Base-by-base conservation (phyloP, 2,113 vertebrate species). In the Catharus bicknelli region DNA sequence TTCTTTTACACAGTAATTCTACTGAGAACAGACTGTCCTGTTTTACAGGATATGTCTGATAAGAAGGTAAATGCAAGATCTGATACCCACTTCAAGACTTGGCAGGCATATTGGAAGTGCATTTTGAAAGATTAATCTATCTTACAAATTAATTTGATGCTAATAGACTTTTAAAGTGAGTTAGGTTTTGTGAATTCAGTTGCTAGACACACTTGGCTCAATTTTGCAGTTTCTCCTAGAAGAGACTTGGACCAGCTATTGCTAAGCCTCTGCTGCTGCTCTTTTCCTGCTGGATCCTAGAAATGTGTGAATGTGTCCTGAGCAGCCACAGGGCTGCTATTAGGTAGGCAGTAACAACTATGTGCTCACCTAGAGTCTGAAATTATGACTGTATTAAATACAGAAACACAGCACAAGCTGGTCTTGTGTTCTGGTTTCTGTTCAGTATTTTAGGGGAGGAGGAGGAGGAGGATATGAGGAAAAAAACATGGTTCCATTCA, bases 351-450 rank as follows among this genome's bases (percentile, higher is more conserved):
- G 77, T 61, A 70, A 76, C 61, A 85, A 20, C 74, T 59, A 32
- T 38, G 8, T 64, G 61, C 64, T 91, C 77, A 78, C 80, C 54
- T 94, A 26, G 77, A 79, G 76, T 83, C 68, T 84, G 86, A 86
- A 93, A 88, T 96, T 79, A 84, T 93, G 92, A 94, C 90, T 94
- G 86, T 97, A 90, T 97, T 96, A 95, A 95, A 94, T 94, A 91
- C 73, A 83, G 92, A 96, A 92, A 70, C 62, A 73, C 69, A 92
- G 82, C 97, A 95, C 97, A 96, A 98, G 98, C 98, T 97, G 98
- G 98, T 81, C 97, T 98, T 97, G 98, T 96, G 97, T 91, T 95
- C 89, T 91, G 90, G 86, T 95, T 97, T 97, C 96, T 96, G 54
- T 92, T 97, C 97, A 98, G 97, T 98, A 97, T 98, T 98, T 96